phyloP scores from a whole-genome alignment of 1,140 invertebrate genomes.

The Patella vulgata region DNA sequence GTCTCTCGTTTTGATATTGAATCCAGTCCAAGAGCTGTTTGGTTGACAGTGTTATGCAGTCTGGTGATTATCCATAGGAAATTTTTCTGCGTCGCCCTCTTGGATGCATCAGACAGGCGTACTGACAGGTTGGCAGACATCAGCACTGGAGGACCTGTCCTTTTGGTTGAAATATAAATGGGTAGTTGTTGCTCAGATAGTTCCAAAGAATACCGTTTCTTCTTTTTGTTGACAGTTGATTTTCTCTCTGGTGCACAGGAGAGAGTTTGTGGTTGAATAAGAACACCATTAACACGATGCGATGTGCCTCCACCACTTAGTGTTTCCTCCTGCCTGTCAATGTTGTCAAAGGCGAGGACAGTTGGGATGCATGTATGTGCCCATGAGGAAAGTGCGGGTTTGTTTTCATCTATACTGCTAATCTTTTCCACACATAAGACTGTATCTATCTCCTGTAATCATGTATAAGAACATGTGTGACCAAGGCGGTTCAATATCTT shows the following conservation, averaged over 20 bases:
- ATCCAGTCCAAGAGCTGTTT: slow-evolving; percentile 10
- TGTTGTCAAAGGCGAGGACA: slow-evolving; percentile 43
- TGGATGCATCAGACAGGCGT: neutral
- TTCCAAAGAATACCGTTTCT: neutral
- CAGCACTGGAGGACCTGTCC: no score
- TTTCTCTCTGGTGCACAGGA: no score
- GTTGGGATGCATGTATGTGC: slow-evolving; percentile 24
- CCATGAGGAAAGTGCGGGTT: neutral
- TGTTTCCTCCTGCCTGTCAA: slow-evolving; percentile 47
- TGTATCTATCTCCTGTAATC: no score
- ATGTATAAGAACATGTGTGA: no score
- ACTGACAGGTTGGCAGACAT: neutral
- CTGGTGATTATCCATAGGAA: neutral
- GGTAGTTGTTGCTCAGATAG: neutral
- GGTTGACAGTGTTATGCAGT: neutral
- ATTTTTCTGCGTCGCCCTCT: no score
- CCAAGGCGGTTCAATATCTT: no score
- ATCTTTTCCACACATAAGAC: no score
- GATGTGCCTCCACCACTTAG: no score
- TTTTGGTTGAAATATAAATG: no score
- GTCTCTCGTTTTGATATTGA: slow-evolving; percentile 4
- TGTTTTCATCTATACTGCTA: no score
- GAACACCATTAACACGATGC: slow-evolving; percentile 46
- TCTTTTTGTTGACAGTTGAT: neutral
- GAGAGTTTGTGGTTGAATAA: slow-evolving; percentile 19